These are phyloP conservation scores for Channa striata DNA, from an alignment of 2,797 vertebrate genomes.

Conservation along the genomic window DNA sequence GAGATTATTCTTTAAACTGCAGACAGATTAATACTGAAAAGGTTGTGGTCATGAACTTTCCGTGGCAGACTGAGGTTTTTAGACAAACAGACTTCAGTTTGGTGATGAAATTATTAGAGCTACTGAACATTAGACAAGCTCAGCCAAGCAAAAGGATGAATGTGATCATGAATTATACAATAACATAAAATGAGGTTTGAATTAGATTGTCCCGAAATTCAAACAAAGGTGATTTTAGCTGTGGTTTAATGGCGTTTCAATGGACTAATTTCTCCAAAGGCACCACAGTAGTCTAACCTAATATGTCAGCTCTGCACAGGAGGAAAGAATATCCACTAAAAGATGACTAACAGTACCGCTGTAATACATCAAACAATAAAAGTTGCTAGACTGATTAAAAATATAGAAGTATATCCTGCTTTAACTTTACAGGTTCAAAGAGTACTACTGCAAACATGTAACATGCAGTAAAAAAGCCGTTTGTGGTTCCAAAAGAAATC, in stretches of 20 bases:
- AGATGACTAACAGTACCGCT: too few relatives aligned
- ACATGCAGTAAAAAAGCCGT: too few relatives aligned
- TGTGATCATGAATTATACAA: conserved; percentile 1
- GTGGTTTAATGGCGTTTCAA: neutral
- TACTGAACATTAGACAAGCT: neutral
- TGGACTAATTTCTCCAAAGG: neutral
- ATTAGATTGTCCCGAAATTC: neutral
- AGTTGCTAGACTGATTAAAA: too few relatives aligned
- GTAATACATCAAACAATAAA: too few relatives aligned
- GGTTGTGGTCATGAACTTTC: neutral
- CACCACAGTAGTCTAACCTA: too few relatives aligned
- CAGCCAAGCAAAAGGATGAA: neutral
- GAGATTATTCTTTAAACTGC: conserved; percentile 15
- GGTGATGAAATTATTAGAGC: neutral
- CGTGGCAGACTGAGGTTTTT: neutral
- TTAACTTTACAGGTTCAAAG: too few relatives aligned
- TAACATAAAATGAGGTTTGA: neutral
- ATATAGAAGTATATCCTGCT: too few relatives aligned
- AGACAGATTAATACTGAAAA: neutral
- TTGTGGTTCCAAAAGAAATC: too few relatives aligned
- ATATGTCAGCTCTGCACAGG: too few relatives aligned
- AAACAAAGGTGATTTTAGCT: neutral
- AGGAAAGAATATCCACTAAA: too few relatives aligned
- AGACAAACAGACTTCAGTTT: neutral
- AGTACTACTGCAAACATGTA: too few relatives aligned